Evolutionary conservation across 2,113 vertebrate species (phyloP).

Genomic region (Elgaria multicarinata): DNA sequence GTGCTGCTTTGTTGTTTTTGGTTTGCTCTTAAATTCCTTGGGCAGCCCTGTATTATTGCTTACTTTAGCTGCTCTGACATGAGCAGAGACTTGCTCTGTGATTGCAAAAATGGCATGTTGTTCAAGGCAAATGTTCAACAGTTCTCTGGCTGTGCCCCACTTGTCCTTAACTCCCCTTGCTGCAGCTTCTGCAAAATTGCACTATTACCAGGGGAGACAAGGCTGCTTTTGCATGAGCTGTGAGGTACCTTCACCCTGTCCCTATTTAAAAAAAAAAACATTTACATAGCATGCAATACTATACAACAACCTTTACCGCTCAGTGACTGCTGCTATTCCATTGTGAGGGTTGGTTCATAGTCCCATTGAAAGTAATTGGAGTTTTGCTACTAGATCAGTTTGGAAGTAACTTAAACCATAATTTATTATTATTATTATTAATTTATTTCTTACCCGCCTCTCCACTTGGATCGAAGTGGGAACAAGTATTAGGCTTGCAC

Average conservation of each 20-base stretch:
- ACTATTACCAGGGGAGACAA: not conserved
- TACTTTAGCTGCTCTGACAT: not conserved
- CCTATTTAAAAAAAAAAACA: too few species aligned
- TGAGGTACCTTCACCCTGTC: not conserved
- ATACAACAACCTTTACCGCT: not conserved
- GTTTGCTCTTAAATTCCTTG: not conserved
- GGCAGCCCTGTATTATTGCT: not conserved
- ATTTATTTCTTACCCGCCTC: too few species aligned
- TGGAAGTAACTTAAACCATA: too few species aligned
- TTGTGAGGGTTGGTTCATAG: too few species aligned
- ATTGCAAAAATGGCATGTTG: too few species aligned
- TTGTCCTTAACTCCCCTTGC: not conserved
- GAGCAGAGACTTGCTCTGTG: not conserved
- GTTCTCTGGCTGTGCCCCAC: not conserved
- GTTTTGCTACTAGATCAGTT: not conserved
- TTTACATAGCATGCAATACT: not conserved
- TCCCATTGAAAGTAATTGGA: not conserved
- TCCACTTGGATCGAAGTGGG: too few species aligned
- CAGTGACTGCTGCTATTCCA: too few species aligned
- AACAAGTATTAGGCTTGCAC: too few species aligned
- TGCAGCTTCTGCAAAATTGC: not conserved
- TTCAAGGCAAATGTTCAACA: not conserved
- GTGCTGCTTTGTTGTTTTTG: not conserved
- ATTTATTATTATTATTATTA: too few species aligned
- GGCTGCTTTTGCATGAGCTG: not conserved